Base-by-base conservation (phyloP, 2,797 vertebrate genomes). In the Scarus forsteni region DNA sequence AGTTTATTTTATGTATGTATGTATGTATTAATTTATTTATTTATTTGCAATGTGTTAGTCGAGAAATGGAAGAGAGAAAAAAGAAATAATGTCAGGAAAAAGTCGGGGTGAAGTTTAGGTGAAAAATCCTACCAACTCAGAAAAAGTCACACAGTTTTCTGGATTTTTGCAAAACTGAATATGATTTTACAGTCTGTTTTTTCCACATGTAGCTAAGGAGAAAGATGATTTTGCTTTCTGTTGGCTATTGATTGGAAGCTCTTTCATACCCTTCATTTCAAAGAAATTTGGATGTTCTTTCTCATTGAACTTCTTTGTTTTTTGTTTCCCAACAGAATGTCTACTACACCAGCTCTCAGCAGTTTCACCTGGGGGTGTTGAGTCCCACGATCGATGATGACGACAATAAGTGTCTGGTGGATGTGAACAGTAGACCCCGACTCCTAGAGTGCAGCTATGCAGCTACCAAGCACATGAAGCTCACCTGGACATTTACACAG, bases 361-460 rank as follows among this genome's bases (percentile, higher is more conserved):
- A 96, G 94, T 91, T 99, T 36, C 96, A 96, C 1, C 93, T 99
- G 75, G 97, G 97, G 3, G 88, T 96, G 77, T 89, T 99, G 83
- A 98, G 97, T 73, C 96, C 97, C 51, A 98, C 96, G 0, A 92
- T 98, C 1, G 97, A 98, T 0, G 97, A 98, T 0, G 96, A 97
- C 2, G 97, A 99, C 93, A 99, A 98, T 91, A 95, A 96, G 90
- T 99, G 97, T 92, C 92, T 99, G 93, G 97, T 99, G 85, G 97
- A 98, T 13, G 97, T 98, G 77, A 98, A 98, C 91, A 94, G 96
- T 89, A 92, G 94, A 51, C 97, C 97, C 1, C 86, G 96, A 80
- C 95, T 99, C 80, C 96, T 99, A 56, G 97, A 99, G 89, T 99
- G 97, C 93, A 96, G 95, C 92, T 98, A 98, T 3, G 97, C 97